Conservation (phyloP, 2,113 vertebrate species). For the Pterocles gutturalis region DNA sequence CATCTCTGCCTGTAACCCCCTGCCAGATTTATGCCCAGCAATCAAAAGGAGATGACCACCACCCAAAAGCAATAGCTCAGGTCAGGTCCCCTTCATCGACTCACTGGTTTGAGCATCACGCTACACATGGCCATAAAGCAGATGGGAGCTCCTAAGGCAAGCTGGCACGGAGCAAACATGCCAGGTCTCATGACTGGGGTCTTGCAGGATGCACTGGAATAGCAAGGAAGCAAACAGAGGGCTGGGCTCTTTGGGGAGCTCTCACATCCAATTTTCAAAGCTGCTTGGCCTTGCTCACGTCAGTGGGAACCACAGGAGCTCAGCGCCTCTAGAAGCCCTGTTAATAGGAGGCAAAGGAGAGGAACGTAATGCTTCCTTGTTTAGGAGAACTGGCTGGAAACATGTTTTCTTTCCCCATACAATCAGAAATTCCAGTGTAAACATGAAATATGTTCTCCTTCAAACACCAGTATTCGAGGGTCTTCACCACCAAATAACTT, state of each 20-base stretch:
- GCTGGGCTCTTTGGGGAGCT: background rate
- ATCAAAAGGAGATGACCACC: background rate
- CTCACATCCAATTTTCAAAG: background rate
- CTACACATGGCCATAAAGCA: background rate
- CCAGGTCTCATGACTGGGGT: rapidly evolving
- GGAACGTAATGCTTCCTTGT: background rate
- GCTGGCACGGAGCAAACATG: rapidly evolving
- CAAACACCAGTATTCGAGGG: background rate
- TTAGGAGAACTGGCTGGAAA: background rate
- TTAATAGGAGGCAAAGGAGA: background rate
- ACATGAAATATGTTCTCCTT: background rate
- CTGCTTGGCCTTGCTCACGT: background rate
- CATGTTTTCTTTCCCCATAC: rapidly evolving
- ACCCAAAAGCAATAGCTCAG: background rate
- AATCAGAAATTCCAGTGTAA: background rate
- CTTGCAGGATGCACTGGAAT: background rate
- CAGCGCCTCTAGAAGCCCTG: background rate
- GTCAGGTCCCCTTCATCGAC: background rate
- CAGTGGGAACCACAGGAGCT: background rate
- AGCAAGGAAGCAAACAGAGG: background rate
- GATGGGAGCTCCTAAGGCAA: background rate
- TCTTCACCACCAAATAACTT: background rate
- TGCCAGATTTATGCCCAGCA: background rate
- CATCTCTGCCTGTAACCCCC: background rate
- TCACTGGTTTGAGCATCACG: background rate